Evolutionary conservation across 2,888 invertebrate genomes (phyloP), one percentile per base, ranked within the genome.

Genomic region (Drosophila aldrichi): DNA sequence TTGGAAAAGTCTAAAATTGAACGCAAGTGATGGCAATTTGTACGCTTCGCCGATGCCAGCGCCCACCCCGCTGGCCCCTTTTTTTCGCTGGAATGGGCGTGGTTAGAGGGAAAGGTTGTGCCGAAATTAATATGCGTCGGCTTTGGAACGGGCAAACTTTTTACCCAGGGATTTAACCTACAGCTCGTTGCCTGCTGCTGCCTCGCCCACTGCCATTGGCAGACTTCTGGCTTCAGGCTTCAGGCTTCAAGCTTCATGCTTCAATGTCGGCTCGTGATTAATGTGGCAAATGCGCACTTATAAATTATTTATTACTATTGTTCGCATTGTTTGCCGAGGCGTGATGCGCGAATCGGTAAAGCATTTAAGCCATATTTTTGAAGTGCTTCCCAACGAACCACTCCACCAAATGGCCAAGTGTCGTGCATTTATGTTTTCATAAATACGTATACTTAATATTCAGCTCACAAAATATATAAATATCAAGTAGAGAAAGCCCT

Each of bases 1-100:
- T 89, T 77, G 86, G 90, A 86, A 86, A 89, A 88, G 90, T 86
- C 86, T 86, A 89, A 86, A 89, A 89, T 86, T 86, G 83, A 88
- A 88, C 90, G 87, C 89, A 85, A 85, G 88, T 89, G 88, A 87
- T 85, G 84, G 89, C 82, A 89, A 86, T 89, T 86, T 88, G 89
- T 85, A 80, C 86, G 83, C 86, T 88, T 89, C 88, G 88, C 62
- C 73, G 63, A 43, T 34, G 41, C 6, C 52, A 46, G 5, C 5
- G 12, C 10, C 22, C 8, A 2, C 22, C 29, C 16, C 16, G 6
- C 32, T 6, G 18, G 6, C 16, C 2, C 14, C 34, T 7, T 9
- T 25, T 25, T 22, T 38, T 38, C 16, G 22, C 12, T 7, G 36
- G 20, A 34, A 14, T 18, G 46, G 51, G 49, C 43, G 38, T 18